Evolutionary conservation across 1,140 invertebrate genomes (phyloP), one percentile per base, ranked within the genome.

Genomic region (Ectropis grisescens): DNA sequence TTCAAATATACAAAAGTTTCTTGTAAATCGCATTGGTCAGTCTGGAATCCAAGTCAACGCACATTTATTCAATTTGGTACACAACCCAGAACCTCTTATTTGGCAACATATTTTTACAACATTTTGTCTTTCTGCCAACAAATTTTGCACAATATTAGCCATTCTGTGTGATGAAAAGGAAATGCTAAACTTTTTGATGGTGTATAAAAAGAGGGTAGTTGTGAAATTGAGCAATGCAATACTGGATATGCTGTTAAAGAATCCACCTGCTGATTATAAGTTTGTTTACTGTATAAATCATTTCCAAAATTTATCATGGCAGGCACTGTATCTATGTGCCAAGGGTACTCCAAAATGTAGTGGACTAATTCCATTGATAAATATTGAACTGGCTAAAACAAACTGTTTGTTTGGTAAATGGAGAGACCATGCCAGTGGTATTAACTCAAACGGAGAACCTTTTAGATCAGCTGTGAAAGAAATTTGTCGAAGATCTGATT

Each of bases 281-380:
- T 82, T 83, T 65, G 24, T 67, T 13, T 78, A 71, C 50, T 83
- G 82, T 45, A 74, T 81, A 35, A 83, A 83, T 64, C 82, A 83
- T 62, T 72, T 83, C 36, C 41, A 68, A 31, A 82, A 79, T 62
- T 37, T 82, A 16, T 70, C 82, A 14, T 82, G 58, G 48, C 66
- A 75, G 41, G 80, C 82, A 1, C 46, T 83, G 11, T 40, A 48
- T 36, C 58, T 82, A 29, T 82, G 70, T 60, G 65, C 70, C 12
- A 54, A 57, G 25, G 35, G 51, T 9, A 79, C 78, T 14, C 50
- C 61, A 11, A 80, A 75, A 62, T 83, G 82, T 44, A 58, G 37
- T 42, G 44, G 41, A 2, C 40, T 83, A 8, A 41, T 75, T 3
- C 61, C 68, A 6, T 27, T 47, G 13, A 48, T 82, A 22, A 74